Percentiles rank a stretch among this genome's conserved stretches.
Conservation (phyloP, 2,888 invertebrate genomes). For the Gasteruption jaculator region DNA sequence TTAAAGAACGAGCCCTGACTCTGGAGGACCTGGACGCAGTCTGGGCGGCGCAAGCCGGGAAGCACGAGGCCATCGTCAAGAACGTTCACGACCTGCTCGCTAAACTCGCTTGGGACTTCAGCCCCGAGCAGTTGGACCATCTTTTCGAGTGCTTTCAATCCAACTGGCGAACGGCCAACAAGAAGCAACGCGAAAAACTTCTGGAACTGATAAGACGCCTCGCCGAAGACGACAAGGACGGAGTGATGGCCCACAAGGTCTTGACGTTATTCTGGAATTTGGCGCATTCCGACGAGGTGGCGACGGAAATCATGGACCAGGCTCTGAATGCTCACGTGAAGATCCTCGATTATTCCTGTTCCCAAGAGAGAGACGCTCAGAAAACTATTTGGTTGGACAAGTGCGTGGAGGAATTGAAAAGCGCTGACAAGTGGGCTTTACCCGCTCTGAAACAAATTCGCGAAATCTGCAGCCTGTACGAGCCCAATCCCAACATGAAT, state of each 20-base stretch:
- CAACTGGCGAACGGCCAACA: constrained; percentile 94
- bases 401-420: constrained; percentile 91
- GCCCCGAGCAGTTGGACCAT: constrained; percentile 94
- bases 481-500: constrained; percentile 68
- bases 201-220: constrained; percentile 90
- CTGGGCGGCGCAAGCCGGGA: constrained; percentile 96
- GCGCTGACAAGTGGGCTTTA: constrained; percentile 85
- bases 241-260: constrained; percentile 97
- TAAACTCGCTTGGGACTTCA: constrained; percentile 97
- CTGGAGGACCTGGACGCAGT: constrained; percentile 90
- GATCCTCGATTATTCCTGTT: constrained; percentile 96
- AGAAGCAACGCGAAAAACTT: constrained; percentile 92
- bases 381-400: constrained; percentile 94
- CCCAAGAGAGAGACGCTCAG: constrained; percentile 93
- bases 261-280: constrained; percentile 94
- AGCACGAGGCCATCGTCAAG: constrained; percentile 97
- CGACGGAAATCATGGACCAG: constrained; percentile 96
- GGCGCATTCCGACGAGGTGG: constrained; percentile 93
- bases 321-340: constrained; percentile 93
- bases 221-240: constrained; percentile 98
- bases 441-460: constrained; percentile 93
- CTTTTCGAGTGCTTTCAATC: constrained; percentile 95
- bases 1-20: constrained; percentile 87
- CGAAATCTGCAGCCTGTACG: constrained; percentile 93
- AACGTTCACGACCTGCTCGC: constrained; percentile 95